phyloP scores from a whole-genome alignment of 2,888 invertebrate genomes.

The Crepidodera aurea region DNA sequence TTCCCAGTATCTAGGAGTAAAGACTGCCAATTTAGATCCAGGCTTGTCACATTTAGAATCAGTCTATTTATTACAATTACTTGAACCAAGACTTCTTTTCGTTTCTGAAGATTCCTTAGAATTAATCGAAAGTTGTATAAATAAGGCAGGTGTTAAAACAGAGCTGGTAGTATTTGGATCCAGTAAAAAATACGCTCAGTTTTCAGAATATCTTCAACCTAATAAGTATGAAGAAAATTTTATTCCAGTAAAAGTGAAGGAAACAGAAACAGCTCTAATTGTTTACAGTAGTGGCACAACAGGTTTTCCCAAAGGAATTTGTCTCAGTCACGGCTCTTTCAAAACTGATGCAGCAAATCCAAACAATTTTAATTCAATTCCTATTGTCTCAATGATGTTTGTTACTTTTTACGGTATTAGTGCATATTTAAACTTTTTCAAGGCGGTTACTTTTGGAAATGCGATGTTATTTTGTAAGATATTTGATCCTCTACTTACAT shows the following conservation, averaged over 20 bases:
- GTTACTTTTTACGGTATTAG: constrained; percentile 31
- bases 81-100: constrained; percentile 40
- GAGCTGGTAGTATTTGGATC: constrained; percentile 48
- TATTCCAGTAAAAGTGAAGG: constrained; percentile 35
- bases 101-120: constrained; percentile 32
- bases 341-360: not conserved
- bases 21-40: constrained; percentile 49
- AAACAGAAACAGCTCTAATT: constrained; percentile 45
- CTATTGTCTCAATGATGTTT: constrained; percentile 1
- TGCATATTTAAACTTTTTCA: not conserved
- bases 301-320: constrained; percentile 51
- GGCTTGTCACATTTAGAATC: constrained; percentile 43
- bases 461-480: constrained; percentile 16
- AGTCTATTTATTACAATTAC: constrained; percentile 29
- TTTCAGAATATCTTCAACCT: constrained; percentile 36
- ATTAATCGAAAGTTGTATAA: constrained; percentile 38
- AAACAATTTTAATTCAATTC: not conserved
- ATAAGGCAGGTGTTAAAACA: constrained; percentile 35
- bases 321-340: constrained; percentile 39
- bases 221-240: constrained; percentile 43
- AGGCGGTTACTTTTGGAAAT: constrained; percentile 7
- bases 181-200: constrained; percentile 36
- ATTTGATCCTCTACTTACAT: constrained; percentile 28
- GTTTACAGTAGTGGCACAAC: constrained; percentile 54
- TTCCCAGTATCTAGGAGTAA: constrained; percentile 60